Base-by-base conservation (phyloP, 92 coral and sea anemone genomes). In the Parazoanthus darwini region DNA sequence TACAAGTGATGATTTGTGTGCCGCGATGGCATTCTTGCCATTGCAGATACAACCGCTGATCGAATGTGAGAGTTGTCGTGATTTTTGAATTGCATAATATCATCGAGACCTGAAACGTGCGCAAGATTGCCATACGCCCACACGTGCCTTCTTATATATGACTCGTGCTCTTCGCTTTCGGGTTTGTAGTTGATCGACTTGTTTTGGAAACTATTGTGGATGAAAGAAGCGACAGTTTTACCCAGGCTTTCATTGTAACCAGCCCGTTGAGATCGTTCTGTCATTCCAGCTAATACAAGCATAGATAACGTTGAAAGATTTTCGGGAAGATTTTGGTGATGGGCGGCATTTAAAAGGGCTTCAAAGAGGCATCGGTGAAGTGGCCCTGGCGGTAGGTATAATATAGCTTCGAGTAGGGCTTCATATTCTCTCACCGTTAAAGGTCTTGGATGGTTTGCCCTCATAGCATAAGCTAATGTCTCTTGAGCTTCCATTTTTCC, bases 51-150 rank as follows among this genome's bases (percentile, higher is more conserved):
- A 8, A 93, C 98, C 76, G 96, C 98, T 84, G 94, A 91, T 29
- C 98, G 89, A 36, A 96, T 93, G 43, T 93, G 95, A 38, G 98
- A 96, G 92, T 91, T 95, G 81, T 96, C 98, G 87, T 96, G 96
- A 87, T 96, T 92, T 51, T 88, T 80, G 68, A 95, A 96, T 43
- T 90, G 76, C 23, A 95, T 88, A 87, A 96, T 90, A 6, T 91
- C 83, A 8, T 92, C 88, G 36, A 96, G 91, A 8, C 96, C 96
- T 11, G 95, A 92, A 33, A 78, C 81, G 71, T 96, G 98, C 11
- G 98, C 98, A 33, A 96, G 94, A 89, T 96, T 96, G 25, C 98
- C 98, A 50, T 92, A 94, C 38, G 98, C 98, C 98, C 98, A 96
- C 70, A 96, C 86, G 86, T 96, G 98, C 75, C 88, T 91, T 81